These are phyloP conservation scores for Drosophila pallidifrons DNA, from an alignment of 1,140 invertebrate genomes.

Conservation along the genomic window DNA sequence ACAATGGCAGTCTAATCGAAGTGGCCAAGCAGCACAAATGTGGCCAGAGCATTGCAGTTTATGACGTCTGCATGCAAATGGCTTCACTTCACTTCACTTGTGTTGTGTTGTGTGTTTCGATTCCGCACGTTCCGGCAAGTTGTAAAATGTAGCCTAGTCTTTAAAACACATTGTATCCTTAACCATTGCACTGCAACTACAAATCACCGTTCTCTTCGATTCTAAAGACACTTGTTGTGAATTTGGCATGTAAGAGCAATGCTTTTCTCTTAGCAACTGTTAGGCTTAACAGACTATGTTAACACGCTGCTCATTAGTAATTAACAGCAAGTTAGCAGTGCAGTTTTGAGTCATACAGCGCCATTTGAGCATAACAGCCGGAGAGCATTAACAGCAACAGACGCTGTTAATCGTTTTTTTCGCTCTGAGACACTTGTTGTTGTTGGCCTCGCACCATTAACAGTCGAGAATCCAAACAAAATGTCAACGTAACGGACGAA, in stretches of 20 bases:
- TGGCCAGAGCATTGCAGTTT: slow-evolving; percentile 56
- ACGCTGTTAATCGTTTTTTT: slow-evolving; percentile 9
- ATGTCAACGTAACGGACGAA: slow-evolving; percentile 72
- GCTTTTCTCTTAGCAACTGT: slow-evolving; percentile 9
- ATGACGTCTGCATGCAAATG: slow-evolving; percentile 76
- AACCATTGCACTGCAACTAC: neutral
- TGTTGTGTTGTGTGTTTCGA: slow-evolving; percentile 40
- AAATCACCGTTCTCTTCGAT: slow-evolving; percentile 13
- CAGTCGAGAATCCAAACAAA: slow-evolving; percentile 67
- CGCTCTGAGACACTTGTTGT: slow-evolving; percentile 55
- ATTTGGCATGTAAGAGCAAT: slow-evolving; percentile 3
- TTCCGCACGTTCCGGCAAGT: slow-evolving; percentile 41
- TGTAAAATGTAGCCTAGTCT: neutral
- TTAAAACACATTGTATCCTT: neutral
- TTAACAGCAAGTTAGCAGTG: slow-evolving; percentile 14
- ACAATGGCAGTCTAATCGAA: slow-evolving; percentile 70
- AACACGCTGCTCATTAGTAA: neutral
- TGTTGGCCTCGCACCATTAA: slow-evolving; percentile 37
- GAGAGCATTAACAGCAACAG: slow-evolving; percentile 2
- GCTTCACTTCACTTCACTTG: slow-evolving; percentile 35
- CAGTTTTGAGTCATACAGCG: slow-evolving; percentile 10
- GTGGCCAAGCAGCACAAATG: slow-evolving; percentile 48
- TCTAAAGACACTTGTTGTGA: slow-evolving; percentile 66
- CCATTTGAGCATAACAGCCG: slow-evolving; percentile 21
- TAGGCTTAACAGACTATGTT: slow-evolving; percentile 1